These are phyloP conservation scores for Acrobasis suavella DNA, from an alignment of 2,888 invertebrate genomes.

Conservation along the genomic window DNA sequence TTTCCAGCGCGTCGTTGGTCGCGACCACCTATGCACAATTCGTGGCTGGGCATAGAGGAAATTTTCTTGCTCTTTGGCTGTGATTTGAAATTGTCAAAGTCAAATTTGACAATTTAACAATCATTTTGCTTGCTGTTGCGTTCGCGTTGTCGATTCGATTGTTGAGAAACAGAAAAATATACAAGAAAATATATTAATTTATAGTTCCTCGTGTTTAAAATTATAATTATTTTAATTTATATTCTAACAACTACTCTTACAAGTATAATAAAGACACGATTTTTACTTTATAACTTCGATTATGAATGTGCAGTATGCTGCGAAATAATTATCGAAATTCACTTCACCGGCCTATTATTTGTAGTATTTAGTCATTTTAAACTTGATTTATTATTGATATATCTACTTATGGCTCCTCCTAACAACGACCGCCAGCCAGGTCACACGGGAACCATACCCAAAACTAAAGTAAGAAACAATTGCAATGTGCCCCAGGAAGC, in stretches of 20 bases:
- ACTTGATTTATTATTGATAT: neutral
- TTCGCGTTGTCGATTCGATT: neutral
- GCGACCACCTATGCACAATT: too few relatives aligned
- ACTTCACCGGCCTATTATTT: constrained; percentile 15
- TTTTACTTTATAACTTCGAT: neutral
- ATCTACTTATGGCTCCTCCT: constrained; percentile 73
- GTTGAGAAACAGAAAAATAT: neutral
- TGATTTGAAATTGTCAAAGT: too few relatives aligned
- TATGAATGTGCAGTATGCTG: constrained; percentile 8
- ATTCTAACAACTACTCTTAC: neutral
- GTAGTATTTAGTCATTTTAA: neutral
- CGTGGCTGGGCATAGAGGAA: too few relatives aligned
- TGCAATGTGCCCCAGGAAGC: constrained; percentile 83
- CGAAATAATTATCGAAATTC: constrained; percentile 10
- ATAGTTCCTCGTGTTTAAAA: neutral
- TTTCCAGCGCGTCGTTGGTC: too few relatives aligned
- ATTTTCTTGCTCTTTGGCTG: too few relatives aligned
- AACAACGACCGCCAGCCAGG: constrained; percentile 76
- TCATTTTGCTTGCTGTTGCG: neutral
- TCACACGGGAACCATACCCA: constrained; percentile 86
- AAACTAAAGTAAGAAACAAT: constrained; percentile 83
- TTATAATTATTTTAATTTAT: neutral
- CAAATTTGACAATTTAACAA: neutral
- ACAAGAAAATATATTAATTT: neutral
- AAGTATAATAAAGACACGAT: neutral